Percentiles rank a stretch among this genome's conserved stretches.
These are phyloP conservation scores for Agrotis ipsilon DNA, from an alignment of 2,888 invertebrate species.

Conservation along the genomic window DNA sequence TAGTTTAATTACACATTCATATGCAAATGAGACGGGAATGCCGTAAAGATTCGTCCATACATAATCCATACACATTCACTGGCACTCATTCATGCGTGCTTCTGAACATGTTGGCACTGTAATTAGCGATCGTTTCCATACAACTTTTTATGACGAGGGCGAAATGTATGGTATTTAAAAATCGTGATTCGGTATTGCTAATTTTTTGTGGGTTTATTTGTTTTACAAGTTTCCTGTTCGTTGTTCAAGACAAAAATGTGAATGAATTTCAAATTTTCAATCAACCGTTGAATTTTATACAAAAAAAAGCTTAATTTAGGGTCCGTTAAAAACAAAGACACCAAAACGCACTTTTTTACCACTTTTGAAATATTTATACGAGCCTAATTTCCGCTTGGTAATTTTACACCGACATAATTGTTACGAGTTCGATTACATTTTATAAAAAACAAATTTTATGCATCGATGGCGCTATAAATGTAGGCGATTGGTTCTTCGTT, in stretches of 20 bases:
- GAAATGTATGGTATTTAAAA: conserved; percentile 56
- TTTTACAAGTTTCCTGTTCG: conserved; percentile 31
- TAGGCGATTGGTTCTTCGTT: conserved; percentile 78
- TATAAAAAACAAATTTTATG: conserved; percentile 81
- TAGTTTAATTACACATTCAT: conserved; percentile 90
- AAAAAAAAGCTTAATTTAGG: conserved; percentile 40
- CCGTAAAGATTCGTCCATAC: conserved; percentile 86
- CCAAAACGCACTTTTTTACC: conserved; percentile 59
- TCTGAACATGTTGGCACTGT: conserved; percentile 83
- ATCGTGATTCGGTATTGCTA: conserved; percentile 40
- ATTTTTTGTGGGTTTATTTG: conserved; percentile 43
- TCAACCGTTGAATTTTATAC: conserved; percentile 20
- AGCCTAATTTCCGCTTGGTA: conserved; percentile 75
- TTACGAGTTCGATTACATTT: conserved; percentile 76
- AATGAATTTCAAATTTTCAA: conserved; percentile 50
- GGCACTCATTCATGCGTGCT: conserved; percentile 87
- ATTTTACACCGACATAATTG: conserved; percentile 76
- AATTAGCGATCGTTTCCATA: conserved; percentile 87
- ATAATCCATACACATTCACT: conserved; percentile 74
- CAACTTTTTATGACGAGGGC: conserved; percentile 76
- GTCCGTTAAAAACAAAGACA: conserved; percentile 42
- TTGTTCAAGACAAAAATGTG: conserved; percentile 35
- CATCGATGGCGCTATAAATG: conserved; percentile 79
- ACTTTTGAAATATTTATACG: conserved; percentile 70
- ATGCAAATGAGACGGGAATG: conserved; percentile 88